Conservation (phyloP, 37 sponge, comb jelly and placozoan species). For the Dysidea cf. avara region DNA sequence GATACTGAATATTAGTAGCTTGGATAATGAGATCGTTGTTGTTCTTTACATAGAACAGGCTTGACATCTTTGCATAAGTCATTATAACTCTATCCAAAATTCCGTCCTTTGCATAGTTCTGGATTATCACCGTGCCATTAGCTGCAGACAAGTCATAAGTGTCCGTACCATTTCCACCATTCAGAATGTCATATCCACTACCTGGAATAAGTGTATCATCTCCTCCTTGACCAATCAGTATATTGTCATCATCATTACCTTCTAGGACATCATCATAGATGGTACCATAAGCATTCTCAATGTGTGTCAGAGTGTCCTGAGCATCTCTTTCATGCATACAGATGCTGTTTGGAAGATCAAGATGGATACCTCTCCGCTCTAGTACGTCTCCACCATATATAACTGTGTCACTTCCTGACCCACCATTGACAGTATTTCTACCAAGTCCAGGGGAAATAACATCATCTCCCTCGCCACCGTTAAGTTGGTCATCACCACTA, state of each 20-base stretch:
- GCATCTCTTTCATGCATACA: neutral
- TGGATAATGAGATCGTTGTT: no score
- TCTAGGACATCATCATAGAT: constrained; percentile 20
- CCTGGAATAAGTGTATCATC: no score
- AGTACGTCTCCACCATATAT: neutral
- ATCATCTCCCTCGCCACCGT: constrained; percentile 30
- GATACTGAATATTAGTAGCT: no score
- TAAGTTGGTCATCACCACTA: no score
- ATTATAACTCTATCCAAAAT: no score
- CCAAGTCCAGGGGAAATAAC: constrained; percentile 15
- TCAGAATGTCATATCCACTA: constrained; percentile 34
- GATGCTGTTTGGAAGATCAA: constrained; percentile 8
- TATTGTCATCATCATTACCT: constrained; percentile 27
- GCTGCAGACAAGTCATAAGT: constrained; percentile 2
- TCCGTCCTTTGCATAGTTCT: no score
- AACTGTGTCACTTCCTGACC: constrained; percentile 27
- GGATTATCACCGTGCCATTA: neutral
- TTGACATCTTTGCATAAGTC: no score
- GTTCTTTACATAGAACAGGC: no score
- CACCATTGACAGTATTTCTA: constrained; percentile 10
- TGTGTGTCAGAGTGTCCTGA: neutral
- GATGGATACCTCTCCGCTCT: neutral
- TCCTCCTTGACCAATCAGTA: constrained; percentile 21
- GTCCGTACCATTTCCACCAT: constrained; percentile 25
- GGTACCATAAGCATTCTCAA: constrained; percentile 17